Evolutionary conservation across 1,140 invertebrate genomes (phyloP), one percentile per base, ranked within the genome.

Genomic region (Eulimnadia texana): DNA sequence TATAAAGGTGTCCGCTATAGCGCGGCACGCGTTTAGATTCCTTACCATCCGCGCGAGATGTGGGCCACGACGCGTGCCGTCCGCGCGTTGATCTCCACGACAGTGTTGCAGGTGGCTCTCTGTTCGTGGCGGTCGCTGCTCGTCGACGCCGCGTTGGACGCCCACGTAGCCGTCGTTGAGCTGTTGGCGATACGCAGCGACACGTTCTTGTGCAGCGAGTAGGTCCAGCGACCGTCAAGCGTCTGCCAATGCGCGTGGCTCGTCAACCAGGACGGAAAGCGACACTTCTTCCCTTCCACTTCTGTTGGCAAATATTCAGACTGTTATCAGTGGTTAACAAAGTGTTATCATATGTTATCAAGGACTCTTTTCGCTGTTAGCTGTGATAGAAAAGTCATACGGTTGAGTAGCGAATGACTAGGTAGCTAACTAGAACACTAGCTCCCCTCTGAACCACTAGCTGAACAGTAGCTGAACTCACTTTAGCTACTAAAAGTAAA

Each of bases 201-300:
- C 0, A 84, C 83, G 67, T 88, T 87, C 67, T 80, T 80, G 61
- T 81, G 81, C 69, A 87, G 85, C 58, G 81, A 82, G 71, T 85
- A 88, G 20, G 82, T 81, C 66, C 81, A 80, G 11, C 78, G 78
- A 62, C 84, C 79, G 70, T 89, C 85, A 60, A 89, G 74, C 60
- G 84, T 86, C 70, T 85, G 81, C 86, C 86, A 89, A 47, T 85
- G 86, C 63, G 81, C 80, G 63, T 85, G 82, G 16, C 80, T 78
- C 52, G 82, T 83, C 54, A 88, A 78, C 86, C 86, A 89, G 24
- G 72, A 70, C 0, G 85, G 85, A 72, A 86, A 88, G 67, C 81
- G 81, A 69, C 86, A 89, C 62, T 79, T 81, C 67, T 74, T 78
- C 52, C 74, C 71, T 6, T 79, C 73, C 63, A 79, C 76, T 51